Base-by-base conservation (phyloP, 1,140 invertebrate genomes). In the Drosophila kurseongensis region DNA sequence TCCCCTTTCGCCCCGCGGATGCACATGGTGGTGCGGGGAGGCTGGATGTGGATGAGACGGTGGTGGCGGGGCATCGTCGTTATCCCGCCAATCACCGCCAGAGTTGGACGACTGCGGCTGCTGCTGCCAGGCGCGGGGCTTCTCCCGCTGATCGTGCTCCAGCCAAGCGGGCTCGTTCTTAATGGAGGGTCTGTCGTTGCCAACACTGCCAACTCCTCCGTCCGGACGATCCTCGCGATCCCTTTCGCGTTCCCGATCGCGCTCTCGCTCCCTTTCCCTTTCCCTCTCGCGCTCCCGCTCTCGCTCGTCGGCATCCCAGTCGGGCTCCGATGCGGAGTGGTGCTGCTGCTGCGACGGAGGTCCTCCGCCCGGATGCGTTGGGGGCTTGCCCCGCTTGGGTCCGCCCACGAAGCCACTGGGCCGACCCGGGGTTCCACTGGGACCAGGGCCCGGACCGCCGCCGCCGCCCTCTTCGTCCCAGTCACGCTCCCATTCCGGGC, bases 261-360 rank as follows among this genome's bases (percentile, higher is more conserved):
- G 44, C 10, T 66, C 67, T 1, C 63, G n/a, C 7, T 66, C 63
- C 6, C 67, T 23, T 1, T 71, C 67, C 8, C 55, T 7, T 1
- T 71, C 67, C 8, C 55, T 7, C 41, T 67, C 51, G 12, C 80
- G 35, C 44, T 61, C 63, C 50, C 79, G 12, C 9, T 88, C 89
- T 4, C 85, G 77, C 8, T 92, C 91, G 40, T 91, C 91, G 6
- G 88, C 79, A 75, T 92, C 91, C 91, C 91, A 92, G 48, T 92
- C 88, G 1, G 91, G 81, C 41, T 92, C 91, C 1, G 91, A 92
- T 8, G 76, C 73, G 0, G 91, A 79, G 32, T 91, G 84, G 38
- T 91, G 86, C 40, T 91, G 83, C 38, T 66, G 78, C 16, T 72
- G 75, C 13, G 59, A 32, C 2, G 18, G 45, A 10, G 62, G 51